phyloP scores from a whole-genome alignment of 2,113 vertebrate species.

The Macrotis lagotis region DNA sequence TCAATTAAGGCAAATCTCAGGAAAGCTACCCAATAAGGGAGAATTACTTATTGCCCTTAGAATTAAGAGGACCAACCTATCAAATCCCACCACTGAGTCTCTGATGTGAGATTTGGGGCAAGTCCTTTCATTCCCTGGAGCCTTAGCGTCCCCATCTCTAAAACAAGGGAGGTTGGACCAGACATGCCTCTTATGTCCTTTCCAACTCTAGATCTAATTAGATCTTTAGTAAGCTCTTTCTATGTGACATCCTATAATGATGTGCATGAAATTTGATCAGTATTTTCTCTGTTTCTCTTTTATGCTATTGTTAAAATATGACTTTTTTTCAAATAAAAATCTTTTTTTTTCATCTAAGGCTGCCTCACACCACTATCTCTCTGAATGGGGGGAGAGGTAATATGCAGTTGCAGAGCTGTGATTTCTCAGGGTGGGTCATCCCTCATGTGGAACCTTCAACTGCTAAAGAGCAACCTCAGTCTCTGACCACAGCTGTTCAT shows the following conservation, averaged over 20 bases:
- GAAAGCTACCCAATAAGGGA: neutral
- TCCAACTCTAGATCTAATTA: neutral
- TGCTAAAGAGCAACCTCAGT: neutral
- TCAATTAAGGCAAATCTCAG: neutral
- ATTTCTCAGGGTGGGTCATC: neutral
- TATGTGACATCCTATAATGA: neutral
- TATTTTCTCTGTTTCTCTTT: neutral
- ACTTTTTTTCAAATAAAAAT: neutral
- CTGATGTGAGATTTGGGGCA: neutral
- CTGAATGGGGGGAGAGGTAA: neutral
- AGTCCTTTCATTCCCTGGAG: neutral
- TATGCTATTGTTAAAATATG: neutral
- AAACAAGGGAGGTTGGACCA: neutral
- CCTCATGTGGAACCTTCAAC: neutral
- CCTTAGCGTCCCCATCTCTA: too few relatives aligned
- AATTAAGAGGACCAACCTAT: neutral
- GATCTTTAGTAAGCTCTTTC: neutral
- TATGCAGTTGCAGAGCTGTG: too few relatives aligned
- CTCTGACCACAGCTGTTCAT: neutral
- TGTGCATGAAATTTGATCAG: neutral
- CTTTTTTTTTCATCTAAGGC: neutral
- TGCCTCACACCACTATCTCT: neutral
- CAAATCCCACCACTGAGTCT: neutral
- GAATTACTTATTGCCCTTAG: neutral
- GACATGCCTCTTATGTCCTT: neutral